phyloP scores from a whole-genome alignment of 2,113 vertebrate genomes.

The Micronycteris hirsuta region DNA sequence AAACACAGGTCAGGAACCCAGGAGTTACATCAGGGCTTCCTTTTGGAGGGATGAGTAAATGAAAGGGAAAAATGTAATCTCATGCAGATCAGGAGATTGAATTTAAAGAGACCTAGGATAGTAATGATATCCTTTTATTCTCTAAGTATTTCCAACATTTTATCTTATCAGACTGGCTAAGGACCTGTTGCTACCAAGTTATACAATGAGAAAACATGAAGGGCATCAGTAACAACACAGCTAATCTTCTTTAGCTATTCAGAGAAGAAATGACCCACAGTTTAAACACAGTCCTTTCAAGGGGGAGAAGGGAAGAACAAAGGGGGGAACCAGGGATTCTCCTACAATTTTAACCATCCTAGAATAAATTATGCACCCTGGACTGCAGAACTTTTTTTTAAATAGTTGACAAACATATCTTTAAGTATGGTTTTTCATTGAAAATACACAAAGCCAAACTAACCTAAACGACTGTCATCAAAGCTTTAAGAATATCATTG shows the following conservation, averaged over 20 bases:
- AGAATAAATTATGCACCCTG: background rate
- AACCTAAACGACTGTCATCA: background rate
- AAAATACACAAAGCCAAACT: background rate
- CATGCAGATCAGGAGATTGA: conserved; percentile 30
- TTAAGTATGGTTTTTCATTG: background rate
- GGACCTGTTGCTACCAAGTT: background rate
- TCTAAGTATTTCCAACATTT: background rate
- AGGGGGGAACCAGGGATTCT: background rate
- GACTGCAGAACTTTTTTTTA: background rate
- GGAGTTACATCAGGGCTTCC: conserved; percentile 41
- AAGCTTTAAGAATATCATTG: background rate
- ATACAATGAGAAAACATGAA: background rate
- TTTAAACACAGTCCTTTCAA: background rate
- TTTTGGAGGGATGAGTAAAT: conserved; percentile 33
- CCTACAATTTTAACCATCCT: background rate
- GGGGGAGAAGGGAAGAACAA: background rate
- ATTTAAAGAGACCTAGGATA: conserved; percentile 45
- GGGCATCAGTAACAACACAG: background rate
- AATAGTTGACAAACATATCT: background rate
- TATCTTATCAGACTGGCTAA: conserved; percentile 50
- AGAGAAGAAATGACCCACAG: background rate
- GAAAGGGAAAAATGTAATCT: conserved; percentile 23
- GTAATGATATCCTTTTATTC: conserved; percentile 29
- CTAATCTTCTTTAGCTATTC: background rate
- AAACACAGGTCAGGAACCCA: background rate